Evolutionary conservation across 2,797 vertebrate species (phyloP), one percentile per base, ranked within the genome.

Genomic region (Sebastiscus tertius): DNA sequence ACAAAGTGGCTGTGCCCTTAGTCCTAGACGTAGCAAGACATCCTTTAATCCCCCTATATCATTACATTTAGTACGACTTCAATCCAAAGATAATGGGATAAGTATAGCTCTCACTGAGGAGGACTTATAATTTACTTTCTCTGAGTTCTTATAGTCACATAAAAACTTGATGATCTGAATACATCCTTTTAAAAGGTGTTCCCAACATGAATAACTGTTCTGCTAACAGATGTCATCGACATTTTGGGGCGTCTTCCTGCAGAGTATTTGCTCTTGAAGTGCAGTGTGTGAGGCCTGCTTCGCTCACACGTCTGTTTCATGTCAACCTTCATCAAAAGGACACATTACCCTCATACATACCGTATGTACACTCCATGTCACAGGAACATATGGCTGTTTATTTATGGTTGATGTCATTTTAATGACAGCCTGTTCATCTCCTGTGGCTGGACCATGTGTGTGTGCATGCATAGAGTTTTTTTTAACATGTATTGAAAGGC

Each of bases 351-450:
- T 84, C 56, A 49, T 56, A 55, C 59, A 62, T 49, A 42, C 60
- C 11, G 1, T 55, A 46, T 33, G 52, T 74, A 42, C 59, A 39
- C 75, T 1, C 2, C 11, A 8, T 80, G 70, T 75, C 75, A 81
- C 68, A 72, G 52, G 29, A 77, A 66, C 86, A 77, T 75, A 81
- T 56, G 87, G 79, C 20, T 55, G 24, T 42, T 84, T 0, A 88
- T 89, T 85, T 27, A 74, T 75, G 69, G 36, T 77, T 69, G 10
- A 58, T 81, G 56, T 64, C 8, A 58, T 65, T 84, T 72, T 71
- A 88, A 85, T 83, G 78, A 61, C 18, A 63, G 81, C 24, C 29
- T 10, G 14, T 73, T 83, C 27, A 58, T 75, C 70, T 52, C 36
- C 54, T 55, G 14, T 33, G 16, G 3, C 20, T 59, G 34, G 55